phyloP scores from a whole-genome alignment of 2,888 invertebrate genomes.

The Embidobia sp. region DNA sequence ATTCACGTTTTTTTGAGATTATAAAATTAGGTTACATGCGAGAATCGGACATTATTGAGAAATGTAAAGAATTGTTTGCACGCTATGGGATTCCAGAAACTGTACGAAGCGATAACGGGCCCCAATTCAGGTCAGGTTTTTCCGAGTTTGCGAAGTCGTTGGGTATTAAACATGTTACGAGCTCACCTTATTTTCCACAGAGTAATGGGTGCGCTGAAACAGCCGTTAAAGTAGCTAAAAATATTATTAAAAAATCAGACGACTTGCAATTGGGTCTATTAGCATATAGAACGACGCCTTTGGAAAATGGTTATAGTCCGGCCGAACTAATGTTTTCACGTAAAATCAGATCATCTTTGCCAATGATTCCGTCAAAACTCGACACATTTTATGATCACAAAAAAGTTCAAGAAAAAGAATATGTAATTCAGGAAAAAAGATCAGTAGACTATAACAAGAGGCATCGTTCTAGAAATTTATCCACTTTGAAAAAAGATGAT shows the following conservation, averaged over 20 bases:
- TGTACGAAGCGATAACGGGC: background rate
- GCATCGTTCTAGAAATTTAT: conserved; percentile 51
- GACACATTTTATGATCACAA: background rate
- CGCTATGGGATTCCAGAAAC: background rate
- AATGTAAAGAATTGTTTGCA: background rate
- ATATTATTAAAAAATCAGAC: conserved; percentile 9
- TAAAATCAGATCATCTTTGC: conserved; percentile 6
- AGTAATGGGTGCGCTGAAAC: conserved; percentile 39
- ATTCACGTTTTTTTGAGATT: conserved; percentile 66
- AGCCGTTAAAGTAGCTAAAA: conserved; percentile 51
- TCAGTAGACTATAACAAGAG: no score
- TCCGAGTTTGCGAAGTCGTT: background rate
- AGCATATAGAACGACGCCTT: conserved; percentile 19
- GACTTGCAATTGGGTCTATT: conserved; percentile 12
- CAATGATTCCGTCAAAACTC: conserved; percentile 8
- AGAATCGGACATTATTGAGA: conserved; percentile 24
- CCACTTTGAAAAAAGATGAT: conserved; percentile 56
- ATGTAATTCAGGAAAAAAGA: no score
- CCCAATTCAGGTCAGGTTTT: background rate
- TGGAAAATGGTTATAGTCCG: conserved; percentile 26
- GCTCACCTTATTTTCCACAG: background rate
- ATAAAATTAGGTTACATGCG: background rate
- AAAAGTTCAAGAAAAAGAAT: no score
- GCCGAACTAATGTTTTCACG: conserved; percentile 27
- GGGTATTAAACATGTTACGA: background rate